Evolutionary conservation across 23 tunicate genomes (phyloP).

Genomic region (Trididemnum clinides): DNA sequence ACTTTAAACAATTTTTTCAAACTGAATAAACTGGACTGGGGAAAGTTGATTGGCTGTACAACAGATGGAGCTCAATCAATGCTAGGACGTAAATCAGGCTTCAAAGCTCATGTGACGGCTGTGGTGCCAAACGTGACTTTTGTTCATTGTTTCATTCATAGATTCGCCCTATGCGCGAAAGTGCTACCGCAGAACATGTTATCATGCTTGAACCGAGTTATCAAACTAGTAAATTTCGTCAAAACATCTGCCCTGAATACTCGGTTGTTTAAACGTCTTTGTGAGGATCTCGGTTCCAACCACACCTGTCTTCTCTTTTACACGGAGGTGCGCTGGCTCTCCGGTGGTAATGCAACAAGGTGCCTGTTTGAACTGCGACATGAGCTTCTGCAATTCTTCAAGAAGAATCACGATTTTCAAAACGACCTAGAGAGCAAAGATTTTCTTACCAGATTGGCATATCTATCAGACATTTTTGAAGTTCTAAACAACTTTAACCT

Average conservation of each 20-base stretch:
- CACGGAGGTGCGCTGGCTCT: constrained; percentile 60
- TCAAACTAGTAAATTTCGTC: constrained; percentile 60
- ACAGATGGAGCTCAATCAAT: constrained; percentile 60
- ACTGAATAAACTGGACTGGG: constrained; percentile 78
- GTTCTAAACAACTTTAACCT: constrained; percentile 56
- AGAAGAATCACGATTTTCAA: constrained; percentile 56
- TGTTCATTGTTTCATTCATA: constrained; percentile 60
- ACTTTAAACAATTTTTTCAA: constrained; percentile 48
- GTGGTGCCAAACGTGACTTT: constrained; percentile 54
- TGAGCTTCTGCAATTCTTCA: constrained; percentile 53
- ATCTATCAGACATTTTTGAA: constrained; percentile 71
- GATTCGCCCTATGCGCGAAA: constrained; percentile 59
- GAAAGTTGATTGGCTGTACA: no score
- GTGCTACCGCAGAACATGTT: constrained; percentile 58
- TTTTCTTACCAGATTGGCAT: constrained; percentile 55
- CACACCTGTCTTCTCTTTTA: constrained; percentile 43
- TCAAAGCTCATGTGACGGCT: constrained; percentile 66
- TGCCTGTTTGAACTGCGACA: constrained; percentile 72
- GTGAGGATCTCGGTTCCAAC: constrained; percentile 41
- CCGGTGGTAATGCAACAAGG: constrained; percentile 71
- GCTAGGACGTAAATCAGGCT: constrained; percentile 64
- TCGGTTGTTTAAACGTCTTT: constrained; percentile 15
- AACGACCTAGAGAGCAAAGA: constrained; percentile 43
- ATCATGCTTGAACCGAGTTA: constrained; percentile 55
- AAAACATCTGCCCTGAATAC: constrained; percentile 46